These are phyloP conservation scores for Ornithoptera alexandrae DNA, from an alignment of 2,888 invertebrate genomes.

Conservation along the genomic window DNA sequence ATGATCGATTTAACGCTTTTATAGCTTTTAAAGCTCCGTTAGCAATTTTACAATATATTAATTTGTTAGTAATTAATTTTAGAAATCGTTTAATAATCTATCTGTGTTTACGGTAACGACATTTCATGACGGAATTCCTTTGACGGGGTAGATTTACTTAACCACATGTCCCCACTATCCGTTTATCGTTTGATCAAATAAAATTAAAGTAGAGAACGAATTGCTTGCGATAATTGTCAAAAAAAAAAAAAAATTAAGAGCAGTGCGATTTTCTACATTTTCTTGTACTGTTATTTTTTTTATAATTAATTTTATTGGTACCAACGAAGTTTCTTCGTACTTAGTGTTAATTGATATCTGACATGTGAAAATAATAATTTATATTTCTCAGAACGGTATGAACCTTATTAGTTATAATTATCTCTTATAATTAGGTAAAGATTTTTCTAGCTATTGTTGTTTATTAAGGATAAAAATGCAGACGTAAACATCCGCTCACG, in stretches of 20 bases:
- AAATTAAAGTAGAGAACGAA: background rate
- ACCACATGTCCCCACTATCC: background rate
- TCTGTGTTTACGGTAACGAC: background rate
- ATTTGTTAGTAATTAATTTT: background rate
- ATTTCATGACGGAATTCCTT: background rate
- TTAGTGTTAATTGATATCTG: background rate
- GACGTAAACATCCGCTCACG: slow-evolving; percentile 8
- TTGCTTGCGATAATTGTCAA: background rate
- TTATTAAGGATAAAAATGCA: background rate
- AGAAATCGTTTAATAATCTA: background rate
- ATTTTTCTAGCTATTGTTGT: background rate
- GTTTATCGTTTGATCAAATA: background rate
- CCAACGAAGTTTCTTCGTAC: background rate
- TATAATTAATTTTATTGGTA: background rate
- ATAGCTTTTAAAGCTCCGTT: too few relatives aligned
- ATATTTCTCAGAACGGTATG: background rate
- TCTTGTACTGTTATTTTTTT: background rate
- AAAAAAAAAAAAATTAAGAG: slow-evolving; percentile 2
- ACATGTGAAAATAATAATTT: background rate
- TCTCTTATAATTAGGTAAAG: background rate
- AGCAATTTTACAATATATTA: too few relatives aligned
- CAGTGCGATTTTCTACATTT: slow-evolving; percentile 6
- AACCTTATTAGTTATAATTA: background rate
- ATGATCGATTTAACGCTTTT: too few relatives aligned
- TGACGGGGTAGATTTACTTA: background rate